A percentile compares a stretch with the other conserved stretches of the same genome.
These are phyloP conservation scores for Notodonta dromedarius DNA, from an alignment of 2,888 invertebrate genomes.

Conservation along the genomic window DNA sequence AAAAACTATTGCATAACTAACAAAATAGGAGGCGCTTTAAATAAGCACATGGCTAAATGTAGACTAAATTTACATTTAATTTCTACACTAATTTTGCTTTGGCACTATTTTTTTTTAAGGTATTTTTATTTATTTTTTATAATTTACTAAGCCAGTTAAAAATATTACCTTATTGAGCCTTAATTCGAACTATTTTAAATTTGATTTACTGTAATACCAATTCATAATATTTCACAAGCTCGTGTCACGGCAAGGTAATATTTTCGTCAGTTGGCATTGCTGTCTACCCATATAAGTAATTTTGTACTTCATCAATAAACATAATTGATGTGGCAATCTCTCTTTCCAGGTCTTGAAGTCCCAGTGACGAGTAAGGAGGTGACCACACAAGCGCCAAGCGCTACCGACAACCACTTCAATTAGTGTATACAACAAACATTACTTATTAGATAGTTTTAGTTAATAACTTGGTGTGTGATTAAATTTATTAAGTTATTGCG, in stretches of 20 bases:
- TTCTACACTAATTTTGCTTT: slow-evolving; percentile 4
- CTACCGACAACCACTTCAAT: slow-evolving; percentile 62
- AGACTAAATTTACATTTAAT: background rate
- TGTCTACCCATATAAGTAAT: background rate
- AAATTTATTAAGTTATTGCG: slow-evolving; percentile 79
- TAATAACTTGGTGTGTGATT: slow-evolving; percentile 81
- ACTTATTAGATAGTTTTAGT: slow-evolving; percentile 77
- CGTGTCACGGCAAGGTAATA: slow-evolving; percentile 1
- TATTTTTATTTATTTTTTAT: no score
- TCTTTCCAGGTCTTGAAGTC: slow-evolving; percentile 75
- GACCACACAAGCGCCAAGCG: slow-evolving; percentile 65
- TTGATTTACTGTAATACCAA: no score
- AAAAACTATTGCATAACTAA: no score
- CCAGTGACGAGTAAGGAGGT: slow-evolving; percentile 57
- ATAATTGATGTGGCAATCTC: slow-evolving; percentile 29
- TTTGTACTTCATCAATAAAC: background rate
- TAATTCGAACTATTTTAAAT: no score
- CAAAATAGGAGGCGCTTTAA: background rate
- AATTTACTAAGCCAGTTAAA: no score
- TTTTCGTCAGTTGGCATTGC: background rate
- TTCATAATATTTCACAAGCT: background rate
- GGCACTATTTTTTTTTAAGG: background rate
- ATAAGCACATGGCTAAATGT: background rate
- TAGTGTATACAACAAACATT: slow-evolving; percentile 73
- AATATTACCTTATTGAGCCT: no score